A percentile compares a stretch with the other conserved stretches of the same genome.
Evolutionary conservation across 2,113 vertebrate species (phyloP).

Genomic region (Phaethon lepturus): DNA sequence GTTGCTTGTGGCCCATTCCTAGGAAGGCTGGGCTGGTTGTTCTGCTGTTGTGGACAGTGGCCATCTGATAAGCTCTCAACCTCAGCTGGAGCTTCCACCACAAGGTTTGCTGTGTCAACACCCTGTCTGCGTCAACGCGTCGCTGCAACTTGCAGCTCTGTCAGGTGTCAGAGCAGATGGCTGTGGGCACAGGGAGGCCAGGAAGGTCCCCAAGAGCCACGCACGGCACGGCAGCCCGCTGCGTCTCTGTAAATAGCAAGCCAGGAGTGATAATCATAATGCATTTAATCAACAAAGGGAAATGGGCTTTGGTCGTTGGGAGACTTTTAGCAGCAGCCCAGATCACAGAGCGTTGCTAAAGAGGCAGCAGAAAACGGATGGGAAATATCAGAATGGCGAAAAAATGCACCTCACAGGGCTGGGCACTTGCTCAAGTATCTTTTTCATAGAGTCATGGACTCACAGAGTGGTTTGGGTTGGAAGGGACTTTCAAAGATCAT

Average conservation of each 20-base stretch:
- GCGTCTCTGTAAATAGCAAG: not conserved
- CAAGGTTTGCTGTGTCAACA: not conserved
- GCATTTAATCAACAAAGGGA: not conserved
- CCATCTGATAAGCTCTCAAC: too few species aligned
- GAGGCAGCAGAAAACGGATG: not conserved
- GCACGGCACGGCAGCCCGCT: rapidly evolving
- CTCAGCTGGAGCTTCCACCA: not conserved
- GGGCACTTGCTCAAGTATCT: not conserved
- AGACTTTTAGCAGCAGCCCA: not conserved
- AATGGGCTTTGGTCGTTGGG: not conserved
- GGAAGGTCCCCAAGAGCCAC: not conserved
- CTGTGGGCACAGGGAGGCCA: not conserved
- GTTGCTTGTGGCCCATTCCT: not conserved
- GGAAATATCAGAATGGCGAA: not conserved
- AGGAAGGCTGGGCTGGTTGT: not conserved
- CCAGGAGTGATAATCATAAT: not conserved
- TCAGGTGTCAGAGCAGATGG: not conserved
- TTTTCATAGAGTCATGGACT: not conserved
- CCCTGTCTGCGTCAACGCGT: not conserved
- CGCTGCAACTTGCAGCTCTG: not conserved
- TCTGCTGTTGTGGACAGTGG: not conserved
- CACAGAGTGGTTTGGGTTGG: not conserved
- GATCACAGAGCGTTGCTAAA: not conserved
- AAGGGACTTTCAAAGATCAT: not conserved
- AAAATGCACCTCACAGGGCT: not conserved